These are phyloP conservation scores for Hybognathus amarus DNA, from an alignment of 2,797 vertebrate genomes.

Conservation along the genomic window DNA sequence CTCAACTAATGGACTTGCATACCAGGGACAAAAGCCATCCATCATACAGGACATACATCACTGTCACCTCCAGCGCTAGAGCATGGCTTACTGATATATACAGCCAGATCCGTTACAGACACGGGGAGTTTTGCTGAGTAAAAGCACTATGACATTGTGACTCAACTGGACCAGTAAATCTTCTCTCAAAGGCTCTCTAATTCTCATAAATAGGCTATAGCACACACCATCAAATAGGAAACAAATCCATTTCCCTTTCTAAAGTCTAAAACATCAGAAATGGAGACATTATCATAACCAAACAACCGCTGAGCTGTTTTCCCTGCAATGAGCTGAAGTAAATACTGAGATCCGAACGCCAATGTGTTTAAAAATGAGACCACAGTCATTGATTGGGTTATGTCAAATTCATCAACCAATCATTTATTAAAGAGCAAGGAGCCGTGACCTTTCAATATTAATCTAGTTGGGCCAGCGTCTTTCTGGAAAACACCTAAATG, in stretches of 20 bases:
- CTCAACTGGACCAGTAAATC: constrained; percentile 62
- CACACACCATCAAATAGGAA: not conserved
- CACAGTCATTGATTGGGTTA: not conserved
- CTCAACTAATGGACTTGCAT: constrained; percentile 66
- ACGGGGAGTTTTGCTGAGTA: constrained; percentile 52
- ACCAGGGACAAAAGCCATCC: constrained; percentile 73
- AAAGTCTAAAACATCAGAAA: not conserved
- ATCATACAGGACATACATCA: constrained; percentile 87
- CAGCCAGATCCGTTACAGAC: constrained; percentile 71
- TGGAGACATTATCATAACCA: constrained; percentile 5
- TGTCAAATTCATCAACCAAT: constrained; percentile 11
- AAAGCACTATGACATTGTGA: constrained; percentile 61
- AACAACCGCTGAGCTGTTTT: not conserved
- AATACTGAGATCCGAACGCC: not conserved
- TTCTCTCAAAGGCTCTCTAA: constrained; percentile 20
- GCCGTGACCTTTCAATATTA: not conserved
- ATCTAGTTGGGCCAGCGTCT: not conserved
- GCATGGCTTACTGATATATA: constrained; percentile 72
- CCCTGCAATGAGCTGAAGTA: not conserved
- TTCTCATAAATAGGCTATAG: constrained; percentile 29
- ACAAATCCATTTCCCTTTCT: constrained; percentile 33
- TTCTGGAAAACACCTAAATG: constrained; percentile 10
- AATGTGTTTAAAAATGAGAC: not conserved
- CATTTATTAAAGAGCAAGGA: constrained; percentile 1
- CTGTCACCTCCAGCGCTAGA: constrained; percentile 77